Evolutionary conservation across 2,113 vertebrate genomes (phyloP).

Genomic region (Grammomys surdaster): DNA sequence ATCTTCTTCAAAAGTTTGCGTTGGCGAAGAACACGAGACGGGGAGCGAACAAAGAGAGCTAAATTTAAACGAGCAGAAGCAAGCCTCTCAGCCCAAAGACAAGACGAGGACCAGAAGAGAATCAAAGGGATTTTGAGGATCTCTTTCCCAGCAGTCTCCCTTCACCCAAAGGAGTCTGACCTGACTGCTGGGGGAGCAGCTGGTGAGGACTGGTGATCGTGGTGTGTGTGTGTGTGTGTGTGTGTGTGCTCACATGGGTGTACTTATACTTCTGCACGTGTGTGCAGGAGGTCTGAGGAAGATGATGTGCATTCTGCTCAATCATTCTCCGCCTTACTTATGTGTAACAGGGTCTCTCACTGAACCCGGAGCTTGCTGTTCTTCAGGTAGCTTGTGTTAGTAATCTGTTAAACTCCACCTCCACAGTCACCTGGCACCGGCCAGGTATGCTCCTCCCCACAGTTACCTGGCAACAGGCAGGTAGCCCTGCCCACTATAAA

Average conservation of each 20-base stretch:
- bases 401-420: too few species aligned
- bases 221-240: too few species aligned
- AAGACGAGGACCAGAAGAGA: not conserved
- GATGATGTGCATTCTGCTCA: not conserved
- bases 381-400: not conserved
- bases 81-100: not conserved
- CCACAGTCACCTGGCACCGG: too few species aligned
- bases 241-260: too few species aligned
- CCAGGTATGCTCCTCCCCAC: too few species aligned
- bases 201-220: not conserved
- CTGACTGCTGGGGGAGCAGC: not conserved
- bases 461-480: too few species aligned
- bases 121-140: not conserved
- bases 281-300: not conserved
- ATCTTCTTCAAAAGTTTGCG: slow-evolving; percentile 67
- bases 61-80: not conserved
- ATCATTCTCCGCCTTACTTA: not conserved
- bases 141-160: not conserved
- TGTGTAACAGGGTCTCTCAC: not conserved
- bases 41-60: not conserved
- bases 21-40: slow-evolving; percentile 34
- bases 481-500: too few species aligned
- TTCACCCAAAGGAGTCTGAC: not conserved
- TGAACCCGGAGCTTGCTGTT: not conserved
- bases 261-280: not conserved